Evolutionary conservation across 1,140 invertebrate species (phyloP), one percentile per base, ranked within the genome.

Genomic region (Onthophagus taurus): DNA sequence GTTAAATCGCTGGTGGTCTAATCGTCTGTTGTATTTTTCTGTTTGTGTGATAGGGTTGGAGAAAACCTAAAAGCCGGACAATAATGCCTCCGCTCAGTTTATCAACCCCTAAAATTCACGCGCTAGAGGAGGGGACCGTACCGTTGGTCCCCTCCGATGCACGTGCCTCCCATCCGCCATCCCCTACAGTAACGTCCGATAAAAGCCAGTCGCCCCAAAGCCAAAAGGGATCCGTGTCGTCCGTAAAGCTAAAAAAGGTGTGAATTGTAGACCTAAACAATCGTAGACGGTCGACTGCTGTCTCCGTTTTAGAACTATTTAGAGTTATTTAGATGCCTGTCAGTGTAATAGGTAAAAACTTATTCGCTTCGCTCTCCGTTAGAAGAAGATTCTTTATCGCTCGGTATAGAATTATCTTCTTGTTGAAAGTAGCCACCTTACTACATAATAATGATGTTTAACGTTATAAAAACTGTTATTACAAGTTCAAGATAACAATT

Each of bases 41-140:
- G 46, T 63, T 58, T 63, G 42, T 61, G 54, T 60, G 59, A 54
- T 69, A 81, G 80, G 78, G 77, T 54, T 81, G 79, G 79, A 77
- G 79, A 68, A 83, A 81, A 70, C 77, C 78, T 58, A 81, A 81
- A 66, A 78, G 77, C 55, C 72, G 78, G 63, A 81, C 77, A 59
- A 76, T 80, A 67, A 75, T 80, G 76, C 77, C 78, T 51, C 66
- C 74, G 61, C 71, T 68, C 57, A 70, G 66, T 63, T 68, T 66
- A 50, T 63, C 68, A 45, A 71, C 67, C 60, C 67, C 70, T 54
- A 72, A 72, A 60, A 70, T 70, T 54, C 66, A 54, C 45, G 59
- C 63, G 31, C 42, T 62, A 42, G 59, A 62, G 38, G 61, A 64
- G 53, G 59, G 60, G 46, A 56, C 53, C 30, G 45, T 61, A 42